Evolutionary conservation across 1,140 invertebrate genomes (phyloP).

Genomic region (Zaprionus vittiger): DNA sequence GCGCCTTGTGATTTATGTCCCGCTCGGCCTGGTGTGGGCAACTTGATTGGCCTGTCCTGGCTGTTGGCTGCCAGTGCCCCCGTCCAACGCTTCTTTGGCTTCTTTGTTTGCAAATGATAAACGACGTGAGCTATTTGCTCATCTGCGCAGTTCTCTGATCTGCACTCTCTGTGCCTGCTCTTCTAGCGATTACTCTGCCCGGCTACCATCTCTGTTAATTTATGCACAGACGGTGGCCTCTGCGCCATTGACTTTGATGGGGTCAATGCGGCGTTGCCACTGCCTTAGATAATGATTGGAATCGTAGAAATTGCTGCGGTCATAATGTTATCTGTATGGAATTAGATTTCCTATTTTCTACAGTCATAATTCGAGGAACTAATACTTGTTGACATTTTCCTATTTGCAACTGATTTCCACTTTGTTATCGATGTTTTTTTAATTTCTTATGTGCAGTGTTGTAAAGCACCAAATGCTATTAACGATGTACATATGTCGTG

Average conservation of each 20-base stretch:
- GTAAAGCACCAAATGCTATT: neutral
- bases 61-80: slow-evolving; percentile 23
- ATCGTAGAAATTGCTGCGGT: neutral
- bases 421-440: neutral
- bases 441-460: neutral
- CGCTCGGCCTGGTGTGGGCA: slow-evolving; percentile 59
- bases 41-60: slow-evolving; percentile 69
- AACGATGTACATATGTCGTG: too few species aligned
- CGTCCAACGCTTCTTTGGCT: slow-evolving; percentile 56
- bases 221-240: slow-evolving; percentile 67
- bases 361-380: neutral
- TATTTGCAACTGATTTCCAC: neutral
- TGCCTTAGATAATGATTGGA: slow-evolving; percentile 11
- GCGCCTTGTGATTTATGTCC: slow-evolving; percentile 79
- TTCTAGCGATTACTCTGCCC: slow-evolving; percentile 57
- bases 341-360: neutral
- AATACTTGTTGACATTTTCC: neutral
- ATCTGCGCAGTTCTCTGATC: slow-evolving; percentile 1
- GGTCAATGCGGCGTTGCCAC: slow-evolving; percentile 35
- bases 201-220: slow-evolving; percentile 64
- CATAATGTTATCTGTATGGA: neutral
- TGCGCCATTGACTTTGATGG: slow-evolving; percentile 25
- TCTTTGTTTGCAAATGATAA: slow-evolving; percentile 82
- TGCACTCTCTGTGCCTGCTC: slow-evolving; percentile 46
- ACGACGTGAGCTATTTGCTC: slow-evolving; percentile 75